Evolutionary conservation across 1,140 invertebrate species (phyloP).

Genomic region (Phymastichus coffea): DNA sequence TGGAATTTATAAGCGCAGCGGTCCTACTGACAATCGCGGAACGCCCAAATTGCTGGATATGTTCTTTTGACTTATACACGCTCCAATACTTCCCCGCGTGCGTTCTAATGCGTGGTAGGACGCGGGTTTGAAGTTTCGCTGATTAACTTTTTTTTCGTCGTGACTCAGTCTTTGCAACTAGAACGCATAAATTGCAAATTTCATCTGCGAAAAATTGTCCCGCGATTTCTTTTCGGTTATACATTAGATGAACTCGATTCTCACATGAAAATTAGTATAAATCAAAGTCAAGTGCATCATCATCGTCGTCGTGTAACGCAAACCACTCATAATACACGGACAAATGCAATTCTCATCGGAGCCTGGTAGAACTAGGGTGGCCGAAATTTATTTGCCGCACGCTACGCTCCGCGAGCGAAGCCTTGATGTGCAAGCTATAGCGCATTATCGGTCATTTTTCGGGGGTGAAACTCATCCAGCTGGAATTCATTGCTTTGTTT

Average conservation of each 20-base stretch:
- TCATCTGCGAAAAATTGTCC: no score
- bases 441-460: slow-evolving; percentile 42
- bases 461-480: slow-evolving; percentile 39
- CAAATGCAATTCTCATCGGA: neutral
- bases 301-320: neutral
- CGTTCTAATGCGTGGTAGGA: neutral
- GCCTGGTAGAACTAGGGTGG: neutral
- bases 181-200: no score
- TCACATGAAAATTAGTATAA: neutral
- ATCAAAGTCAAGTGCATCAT: neutral
- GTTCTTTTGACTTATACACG: no score
- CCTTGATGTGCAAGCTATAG: no score
- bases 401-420: neutral
- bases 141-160: no score
- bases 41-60: slow-evolving; percentile 42
- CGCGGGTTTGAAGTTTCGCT: no score
- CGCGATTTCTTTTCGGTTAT: no score
- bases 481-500: slow-evolving; percentile 38
- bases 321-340: slow-evolving; percentile 16
- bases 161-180: no score
- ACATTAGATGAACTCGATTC: no score
- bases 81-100: neutral
- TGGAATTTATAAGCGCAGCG: slow-evolving; percentile 43
- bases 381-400: slow-evolving; percentile 18
- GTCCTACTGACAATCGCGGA: slow-evolving; percentile 38